Conservation (phyloP, 2,888 invertebrate species). For the Trimorus sp. region DNA sequence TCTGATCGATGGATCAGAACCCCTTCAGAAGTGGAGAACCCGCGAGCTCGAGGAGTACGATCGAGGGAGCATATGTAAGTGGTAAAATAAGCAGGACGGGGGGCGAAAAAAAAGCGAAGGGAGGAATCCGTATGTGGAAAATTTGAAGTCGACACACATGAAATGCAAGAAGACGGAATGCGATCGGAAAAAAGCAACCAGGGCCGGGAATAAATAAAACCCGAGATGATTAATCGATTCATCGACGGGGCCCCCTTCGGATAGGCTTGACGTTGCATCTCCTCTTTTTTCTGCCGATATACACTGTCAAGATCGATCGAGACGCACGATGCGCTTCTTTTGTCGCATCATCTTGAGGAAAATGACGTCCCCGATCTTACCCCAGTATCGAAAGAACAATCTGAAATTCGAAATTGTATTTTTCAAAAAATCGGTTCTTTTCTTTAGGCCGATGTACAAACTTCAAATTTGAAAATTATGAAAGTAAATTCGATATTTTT, state of each 20-base stretch:
- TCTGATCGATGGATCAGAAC: slow-evolving; percentile 79
- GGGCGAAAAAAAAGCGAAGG: slow-evolving; percentile 58
- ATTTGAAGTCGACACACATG: slow-evolving; percentile 63
- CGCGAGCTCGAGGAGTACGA: slow-evolving; percentile 49
- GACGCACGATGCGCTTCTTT: slow-evolving; percentile 66
- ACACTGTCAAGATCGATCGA: slow-evolving; percentile 67
- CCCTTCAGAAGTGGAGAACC: slow-evolving; percentile 71
- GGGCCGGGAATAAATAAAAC: slow-evolving; percentile 73
- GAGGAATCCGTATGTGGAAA: slow-evolving; percentile 63
- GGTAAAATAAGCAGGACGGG: slow-evolving; percentile 63
- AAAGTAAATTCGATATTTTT: slow-evolving; percentile 29
- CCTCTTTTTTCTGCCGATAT: slow-evolving; percentile 59
- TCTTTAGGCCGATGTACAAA: slow-evolving; percentile 47
- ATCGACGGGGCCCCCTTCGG: slow-evolving; percentile 68
- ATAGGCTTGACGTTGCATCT: slow-evolving; percentile 64
- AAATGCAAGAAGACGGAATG: slow-evolving; percentile 64
- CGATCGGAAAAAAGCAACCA: slow-evolving; percentile 62
- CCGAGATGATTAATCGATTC: slow-evolving; percentile 78
- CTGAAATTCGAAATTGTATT: slow-evolving; percentile 59
- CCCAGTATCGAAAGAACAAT: slow-evolving; percentile 61
- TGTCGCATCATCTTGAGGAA: slow-evolving; percentile 66
- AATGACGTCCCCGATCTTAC: slow-evolving; percentile 64
- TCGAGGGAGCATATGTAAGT: slow-evolving; percentile 51
- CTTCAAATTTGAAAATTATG: slow-evolving; percentile 7
- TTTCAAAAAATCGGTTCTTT: slow-evolving; percentile 62